A percentile compares a stretch with the other conserved stretches of the same genome.
Conservation (phyloP, 2,888 invertebrate genomes). For the Cheilosia scutellata region DNA sequence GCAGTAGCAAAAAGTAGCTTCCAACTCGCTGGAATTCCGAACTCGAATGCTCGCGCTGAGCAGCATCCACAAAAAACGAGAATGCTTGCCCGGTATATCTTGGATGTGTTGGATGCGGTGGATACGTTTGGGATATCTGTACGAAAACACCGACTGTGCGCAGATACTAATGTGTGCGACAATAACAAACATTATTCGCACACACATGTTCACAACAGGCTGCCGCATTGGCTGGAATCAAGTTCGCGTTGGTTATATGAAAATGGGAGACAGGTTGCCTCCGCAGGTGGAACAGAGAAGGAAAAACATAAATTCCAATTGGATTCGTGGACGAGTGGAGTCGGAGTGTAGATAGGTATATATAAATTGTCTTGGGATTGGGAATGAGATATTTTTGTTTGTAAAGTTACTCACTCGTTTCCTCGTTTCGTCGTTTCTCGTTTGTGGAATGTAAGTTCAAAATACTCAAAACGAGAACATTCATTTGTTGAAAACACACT, state of each 20-base stretch:
- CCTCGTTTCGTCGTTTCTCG: too few species aligned
- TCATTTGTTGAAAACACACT: conserved; percentile 5
- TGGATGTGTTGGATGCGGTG: conserved; percentile 35
- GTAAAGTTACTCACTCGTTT: conserved; percentile 3
- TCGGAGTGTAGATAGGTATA: too few species aligned
- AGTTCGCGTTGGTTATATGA: conserved; percentile 59
- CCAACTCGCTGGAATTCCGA: conserved; percentile 84
- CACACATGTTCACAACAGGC: conserved; percentile 38
- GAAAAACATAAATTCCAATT: conserved; percentile 54
- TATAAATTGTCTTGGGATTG: background rate
- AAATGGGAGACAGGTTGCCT: conserved; percentile 42
- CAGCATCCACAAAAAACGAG: conserved; percentile 83
- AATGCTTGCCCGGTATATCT: conserved; percentile 79
- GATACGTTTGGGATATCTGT: conserved; percentile 25
- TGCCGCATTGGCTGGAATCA: conserved; percentile 68
- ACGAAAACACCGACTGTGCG: conserved; percentile 31
- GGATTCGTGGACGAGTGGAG: conserved; percentile 34
- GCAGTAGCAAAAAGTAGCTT: conserved; percentile 82
- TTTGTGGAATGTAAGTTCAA: conserved; percentile 56
- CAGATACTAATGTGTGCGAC: conserved; percentile 48
- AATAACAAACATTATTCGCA: conserved; percentile 55
- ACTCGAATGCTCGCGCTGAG: conserved; percentile 82
- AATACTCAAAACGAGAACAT: conserved; percentile 21
- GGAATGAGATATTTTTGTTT: conserved; percentile 12
- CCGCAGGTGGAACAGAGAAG: conserved; percentile 69